Base-by-base conservation (phyloP, 92 coral and sea anemone genomes). In the Palythoa heliodiscus region DNA sequence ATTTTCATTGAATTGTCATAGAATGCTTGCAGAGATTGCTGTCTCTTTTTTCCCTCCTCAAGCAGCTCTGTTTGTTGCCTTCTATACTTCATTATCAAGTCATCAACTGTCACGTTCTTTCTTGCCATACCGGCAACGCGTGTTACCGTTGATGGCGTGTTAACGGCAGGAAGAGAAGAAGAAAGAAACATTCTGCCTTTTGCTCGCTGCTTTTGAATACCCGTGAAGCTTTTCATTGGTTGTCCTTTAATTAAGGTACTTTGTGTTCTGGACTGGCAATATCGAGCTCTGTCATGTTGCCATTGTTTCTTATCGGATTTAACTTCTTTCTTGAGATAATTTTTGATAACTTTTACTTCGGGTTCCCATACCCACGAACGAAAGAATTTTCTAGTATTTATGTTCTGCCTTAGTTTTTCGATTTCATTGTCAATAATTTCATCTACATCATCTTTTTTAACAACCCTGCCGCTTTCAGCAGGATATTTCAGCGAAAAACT, bases 361-460 rank as follows among this genome's bases (percentile, higher is more conserved):
- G 90, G 86, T 23, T 87, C 90, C 90, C 93, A 90, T 19, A 90
- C 85, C 93, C 93, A 90, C 20, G 93, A 87, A n/a, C 90, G 81
- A 52, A 83, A 83, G n/a, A 76, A 73, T n/a, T 87, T 90, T 40
- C 73, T 87, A 1, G 92, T 89, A 73, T 89, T 52, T 60, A 89
- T 86, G 38, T 74, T 87, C 20, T 70, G 70, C 25, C 92, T 81
- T 48, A 86, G 73, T 79, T 71, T 77, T 64, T 89, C 92, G 53
- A 86, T 35, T 79, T 89, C 91, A 14, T 52, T 29, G 75, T 85
- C 91, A 37, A 57, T 78, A 37, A 70, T 48, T 58, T 66, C 78
- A 43, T 79, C 78, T 23, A 19, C n/a, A 23, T 24, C 47, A 37
- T 55, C 58, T 86, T 22, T 57, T 52, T 73, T 66, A 25, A 86